These are phyloP conservation scores for Ridgeia piscesae DNA, from an alignment of 1,140 invertebrate species.

Conservation along the genomic window DNA sequence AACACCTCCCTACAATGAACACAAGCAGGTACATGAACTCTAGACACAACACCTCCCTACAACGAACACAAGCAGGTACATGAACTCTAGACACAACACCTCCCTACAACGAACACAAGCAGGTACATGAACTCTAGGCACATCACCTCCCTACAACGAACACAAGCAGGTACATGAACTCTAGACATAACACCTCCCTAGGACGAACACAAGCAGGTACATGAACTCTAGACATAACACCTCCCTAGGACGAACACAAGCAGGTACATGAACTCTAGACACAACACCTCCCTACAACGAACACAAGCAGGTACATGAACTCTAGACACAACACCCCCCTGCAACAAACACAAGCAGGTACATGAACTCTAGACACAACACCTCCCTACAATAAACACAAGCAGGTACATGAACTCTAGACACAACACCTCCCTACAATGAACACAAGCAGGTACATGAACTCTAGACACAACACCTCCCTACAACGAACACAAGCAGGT, in stretches of 20 bases:
- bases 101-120: too few species aligned
- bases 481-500: constrained; percentile 25
- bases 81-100: too few species aligned
- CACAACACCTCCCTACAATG: constrained; percentile 41
- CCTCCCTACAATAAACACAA: constrained; percentile 44
- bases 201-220: constrained; percentile 23
- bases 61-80: constrained; percentile 39
- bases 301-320: constrained; percentile 53
- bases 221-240: too few species aligned
- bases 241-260: constrained; percentile 43
- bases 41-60: constrained; percentile 46
- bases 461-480: constrained; percentile 50
- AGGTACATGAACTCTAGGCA: too few species aligned
- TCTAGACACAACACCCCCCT: constrained; percentile 50
- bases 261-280: constrained; percentile 55
- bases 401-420: constrained; percentile 53
- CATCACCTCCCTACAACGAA: too few species aligned
- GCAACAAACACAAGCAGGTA: not conserved
- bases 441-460: constrained; percentile 55
- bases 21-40: constrained; percentile 50
- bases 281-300: constrained; percentile 40
- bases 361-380: not conserved
- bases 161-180: constrained; percentile 54
- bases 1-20: constrained; percentile 36
- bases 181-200: constrained; percentile 48